phyloP scores from a whole-genome alignment of 2,113 vertebrate genomes.

The Reinhardtius hippoglossoides region DNA sequence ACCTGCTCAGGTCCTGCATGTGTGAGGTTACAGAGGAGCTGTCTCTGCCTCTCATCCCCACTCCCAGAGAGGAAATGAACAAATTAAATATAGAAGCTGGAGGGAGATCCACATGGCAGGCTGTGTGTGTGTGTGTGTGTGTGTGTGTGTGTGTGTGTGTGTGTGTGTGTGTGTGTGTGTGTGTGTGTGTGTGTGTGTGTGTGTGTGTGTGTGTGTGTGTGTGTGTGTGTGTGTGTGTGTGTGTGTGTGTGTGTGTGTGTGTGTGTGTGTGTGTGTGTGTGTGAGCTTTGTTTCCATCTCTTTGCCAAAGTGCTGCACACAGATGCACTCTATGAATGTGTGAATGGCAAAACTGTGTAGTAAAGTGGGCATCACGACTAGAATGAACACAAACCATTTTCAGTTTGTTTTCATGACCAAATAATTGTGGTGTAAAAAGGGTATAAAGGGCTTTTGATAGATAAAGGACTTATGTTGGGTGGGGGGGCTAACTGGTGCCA shows the following conservation, averaged over 20 bases:
- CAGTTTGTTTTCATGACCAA: neutral
- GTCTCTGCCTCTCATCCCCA: conserved; percentile 8
- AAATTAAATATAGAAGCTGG: conserved; percentile 61
- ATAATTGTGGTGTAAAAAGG: neutral
- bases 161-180: conserved; percentile 2
- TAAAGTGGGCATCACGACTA: too few relatives aligned
- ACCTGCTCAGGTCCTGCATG: neutral
- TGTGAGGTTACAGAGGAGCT: neutral
- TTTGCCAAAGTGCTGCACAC: too few relatives aligned
- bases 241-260: too few relatives aligned
- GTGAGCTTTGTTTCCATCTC: too few relatives aligned
- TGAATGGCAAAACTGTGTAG: too few relatives aligned
- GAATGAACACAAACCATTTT: neutral
- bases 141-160: conserved; percentile 2
- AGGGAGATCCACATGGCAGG: conserved; percentile 34
- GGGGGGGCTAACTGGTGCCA: neutral
- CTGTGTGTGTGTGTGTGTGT: conserved; percentile 3
- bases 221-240: too few relatives aligned
- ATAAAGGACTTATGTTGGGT: neutral
- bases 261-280: too few relatives aligned
- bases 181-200: neutral
- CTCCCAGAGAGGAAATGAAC: conserved; percentile 48
- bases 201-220: too few relatives aligned
- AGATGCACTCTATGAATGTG: too few relatives aligned
- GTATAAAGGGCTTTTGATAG: neutral